Evolutionary conservation across 2,888 invertebrate species (phyloP), one percentile per base, ranked within the genome.

Genomic region (Argyra leucocephala): DNA sequence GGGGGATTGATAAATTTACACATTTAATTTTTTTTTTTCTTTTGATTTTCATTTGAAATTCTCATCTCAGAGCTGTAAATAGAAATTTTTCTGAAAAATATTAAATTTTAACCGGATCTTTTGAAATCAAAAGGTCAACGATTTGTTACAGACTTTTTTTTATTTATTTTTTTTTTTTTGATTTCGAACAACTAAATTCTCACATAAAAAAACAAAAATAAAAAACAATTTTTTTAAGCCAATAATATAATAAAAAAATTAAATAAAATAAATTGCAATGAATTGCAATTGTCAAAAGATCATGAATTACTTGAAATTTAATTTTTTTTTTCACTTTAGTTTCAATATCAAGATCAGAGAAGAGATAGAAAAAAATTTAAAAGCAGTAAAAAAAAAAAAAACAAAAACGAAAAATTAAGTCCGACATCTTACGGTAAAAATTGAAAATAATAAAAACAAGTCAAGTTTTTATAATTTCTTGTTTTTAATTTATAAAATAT

Each of bases 361-460:
- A 18, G 18, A 48, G 48, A 48, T 48, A 48, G 15, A 1, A 48
- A 1, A 48, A 48, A 9, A 48, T 9, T 2, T 18, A 48, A 48
- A 1, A 1, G 48, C 18, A 9, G 37, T 37, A 37, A 37, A 15
- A 48, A 18, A 48, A 48, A 31, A 48, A 48, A 48, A 48, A 37
- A 37, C 9, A 48, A 18, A 48, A 48, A 31, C 12, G 18, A 48
- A 48, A 48, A 48, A 48, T 48, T 48, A 18, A 48, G 48, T 48
- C 48, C 48, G 48, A 48, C 48, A 48, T 48, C n/a, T 48, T 48
- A 48, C 48, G 48, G 48, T 48, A 48, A 48, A 48, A 48, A 48
- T 31, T 31, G 7, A 6, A n/a, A 26, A 26, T 26, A 37, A 37
- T 37, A n/a, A n/a, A n/a, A n/a, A n/a, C n/a, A n/a, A n/a, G n/a